Evolutionary conservation across 1,140 invertebrate species (phyloP).

Genomic region (Diachasma alloeum): DNA sequence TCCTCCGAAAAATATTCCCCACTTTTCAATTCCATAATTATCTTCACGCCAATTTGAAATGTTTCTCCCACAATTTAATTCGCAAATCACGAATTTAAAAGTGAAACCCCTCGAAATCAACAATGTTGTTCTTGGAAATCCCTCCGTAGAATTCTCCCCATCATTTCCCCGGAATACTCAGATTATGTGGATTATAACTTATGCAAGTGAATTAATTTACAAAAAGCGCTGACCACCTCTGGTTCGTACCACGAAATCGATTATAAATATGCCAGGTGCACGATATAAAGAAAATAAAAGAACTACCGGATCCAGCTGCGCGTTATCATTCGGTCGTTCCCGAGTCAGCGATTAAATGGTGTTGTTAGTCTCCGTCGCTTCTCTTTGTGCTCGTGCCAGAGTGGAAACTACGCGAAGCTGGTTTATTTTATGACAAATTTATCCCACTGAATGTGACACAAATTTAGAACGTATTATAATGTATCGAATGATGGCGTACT

Average conservation of each 20-base stretch:
- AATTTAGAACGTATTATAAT: not conserved
- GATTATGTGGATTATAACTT: not conserved
- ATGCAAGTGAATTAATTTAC: not conserved
- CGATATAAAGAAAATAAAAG: constrained; percentile 19
- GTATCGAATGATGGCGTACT: not conserved
- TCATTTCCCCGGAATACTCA: not conserved
- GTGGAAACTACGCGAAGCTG: not conserved
- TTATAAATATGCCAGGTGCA: constrained; percentile 33
- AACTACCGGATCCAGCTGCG: constrained; percentile 32
- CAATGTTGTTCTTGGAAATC: not conserved
- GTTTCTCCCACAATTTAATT: too few species aligned
- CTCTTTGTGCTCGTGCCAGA: constrained; percentile 13
- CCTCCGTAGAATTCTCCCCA: not conserved
- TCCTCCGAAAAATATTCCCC: not conserved
- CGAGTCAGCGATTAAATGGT: constrained; percentile 30
- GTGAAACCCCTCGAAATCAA: not conserved
- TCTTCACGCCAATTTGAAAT: too few species aligned
- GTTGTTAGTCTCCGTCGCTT: not conserved
- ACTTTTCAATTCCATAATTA: too few species aligned
- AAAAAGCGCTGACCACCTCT: constrained; percentile 18
- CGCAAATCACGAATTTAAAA: not conserved
- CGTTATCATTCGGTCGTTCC: constrained; percentile 27
- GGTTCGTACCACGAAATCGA: constrained; percentile 21
- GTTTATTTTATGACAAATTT: not conserved
- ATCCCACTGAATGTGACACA: not conserved